Evolutionary conservation across 2,888 invertebrate species (phyloP), one percentile per base, ranked within the genome.

Genomic region (Acanthacorydalis orientalis): DNA sequence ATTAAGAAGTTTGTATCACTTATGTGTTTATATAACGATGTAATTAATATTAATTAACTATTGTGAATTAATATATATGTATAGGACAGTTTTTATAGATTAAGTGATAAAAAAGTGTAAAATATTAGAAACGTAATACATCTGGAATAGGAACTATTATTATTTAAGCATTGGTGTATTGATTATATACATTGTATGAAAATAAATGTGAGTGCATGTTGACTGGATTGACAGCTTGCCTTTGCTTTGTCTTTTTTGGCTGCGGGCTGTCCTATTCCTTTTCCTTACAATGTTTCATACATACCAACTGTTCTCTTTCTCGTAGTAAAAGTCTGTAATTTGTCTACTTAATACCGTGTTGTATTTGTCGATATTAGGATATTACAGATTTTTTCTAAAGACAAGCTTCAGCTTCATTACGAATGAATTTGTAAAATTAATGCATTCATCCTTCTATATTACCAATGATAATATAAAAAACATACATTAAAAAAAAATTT

Each of bases 141-240:
- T 33, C 23, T 16, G 23, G 23, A 23, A 23, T 23, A 23, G 23
- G 23, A 23, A 35, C n/a, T 39, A 46, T 15, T 39, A 46, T 46
- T 46, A 46, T 40, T 57, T 55, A 59, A 59, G 57, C 56, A 59
- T 56, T 57, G 59, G 58, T 63, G 64, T 65, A 64, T 57, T 58
- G 56, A 57, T 54, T 57, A 62, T 59, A 64, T 62, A 46, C n/a
- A 23, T 15, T 40, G 62, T 66, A 63, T 60, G 61, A 59, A 60
- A 64, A 64, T 66, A 63, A 64, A 63, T 67, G 65, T 66, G 60
- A 64, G 64, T 67, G 66, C 67, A 67, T 67, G 67, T 65, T 64
- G 63, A 63, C 60, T 63, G 63, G 60, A 61, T 62, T 23, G 23
- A 23, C 23, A 23, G 23, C 23, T 23, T 23, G 23, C 23, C 23